Evolutionary conservation across 2,113 vertebrate genomes (phyloP), one percentile per base, ranked within the genome.

Genomic region (Edolisoma coerulescens): DNA sequence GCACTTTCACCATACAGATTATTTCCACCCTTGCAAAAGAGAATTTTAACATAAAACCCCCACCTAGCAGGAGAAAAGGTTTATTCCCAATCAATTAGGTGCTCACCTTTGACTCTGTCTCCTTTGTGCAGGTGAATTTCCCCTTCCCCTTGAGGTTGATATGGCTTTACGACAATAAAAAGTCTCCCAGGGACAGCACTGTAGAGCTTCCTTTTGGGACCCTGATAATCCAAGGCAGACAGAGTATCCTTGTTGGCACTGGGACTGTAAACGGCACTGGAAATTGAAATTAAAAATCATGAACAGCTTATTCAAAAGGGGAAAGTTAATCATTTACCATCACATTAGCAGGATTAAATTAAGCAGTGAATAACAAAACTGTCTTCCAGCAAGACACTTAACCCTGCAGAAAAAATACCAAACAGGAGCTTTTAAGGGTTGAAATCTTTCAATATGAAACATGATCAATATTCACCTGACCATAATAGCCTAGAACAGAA

Each of bases 81-180:
- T 39, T 27, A 65, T 47, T 76, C 60, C 39, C 4, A 73, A 70
- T 23, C 13, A 61, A 84, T 69, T 9, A 35, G 2, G 1, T 16
- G 84, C 98, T 98, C 80, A 99, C 99, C 99, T 99, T 99, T 99
- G 96, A 99, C 99, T 97, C 99, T 97, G 61, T 99, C 99, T 6
- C 98, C 98, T 44, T 99, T 99, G 97, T 99, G 98, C 21, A 99
- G 98, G 89, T 98, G 98, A 94, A 99, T 99, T 96, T 99, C 99
- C 42, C 99, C 99, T 59, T 99, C 98, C 10, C 98, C 98, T 97
- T 99, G 99, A 91, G 98, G 98, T 15, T 98, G 98, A 98, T 99
- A 99, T 39, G 99, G 97, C 95, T 98, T 99, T 42, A 99, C 96
- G 2, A 98, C 99, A 15, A 99, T 98, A 56, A 99, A 99, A 61